Conservation (phyloP, 1,140 invertebrate species). For the Patella vulgata region DNA sequence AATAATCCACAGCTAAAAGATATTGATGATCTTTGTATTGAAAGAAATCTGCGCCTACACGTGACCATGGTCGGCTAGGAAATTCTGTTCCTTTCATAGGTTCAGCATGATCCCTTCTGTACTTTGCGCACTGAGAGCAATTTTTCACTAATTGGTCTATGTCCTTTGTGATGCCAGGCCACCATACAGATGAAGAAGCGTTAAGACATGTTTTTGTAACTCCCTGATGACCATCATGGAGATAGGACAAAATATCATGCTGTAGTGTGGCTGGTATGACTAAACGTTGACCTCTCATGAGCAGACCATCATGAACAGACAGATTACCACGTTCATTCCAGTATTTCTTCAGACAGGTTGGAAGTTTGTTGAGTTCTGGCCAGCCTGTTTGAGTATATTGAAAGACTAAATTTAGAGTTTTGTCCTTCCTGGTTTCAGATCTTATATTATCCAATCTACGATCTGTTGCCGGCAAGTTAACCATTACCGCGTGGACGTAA, state of each 20-base stretch:
- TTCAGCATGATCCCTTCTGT: not conserved
- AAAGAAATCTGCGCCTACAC: no score
- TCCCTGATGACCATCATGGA: constrained; percentile 15
- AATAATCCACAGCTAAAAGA: no score
- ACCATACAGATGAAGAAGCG: constrained; percentile 1
- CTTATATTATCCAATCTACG: not conserved
- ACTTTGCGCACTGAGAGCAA: not conserved
- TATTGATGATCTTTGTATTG: no score
- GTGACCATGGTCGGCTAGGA: no score
- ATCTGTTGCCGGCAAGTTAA: not conserved
- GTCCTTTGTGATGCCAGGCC: not conserved
- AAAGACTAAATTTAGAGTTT: not conserved
- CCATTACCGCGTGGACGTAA: not conserved
- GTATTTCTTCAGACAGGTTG: no score
- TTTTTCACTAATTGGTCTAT: not conserved
- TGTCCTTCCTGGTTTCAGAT: not conserved
- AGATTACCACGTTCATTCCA: not conserved
- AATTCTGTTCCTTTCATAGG: no score
- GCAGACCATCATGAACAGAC: not conserved
- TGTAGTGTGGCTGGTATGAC: not conserved
- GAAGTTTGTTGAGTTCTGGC: no score
- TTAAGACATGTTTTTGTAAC: not conserved
- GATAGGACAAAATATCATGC: not conserved
- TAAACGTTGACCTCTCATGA: not conserved
- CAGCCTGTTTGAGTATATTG: not conserved